These are phyloP conservation scores for Epinephelus lanceolatus DNA, from an alignment of 2,113 vertebrate species.

Conservation along the genomic window DNA sequence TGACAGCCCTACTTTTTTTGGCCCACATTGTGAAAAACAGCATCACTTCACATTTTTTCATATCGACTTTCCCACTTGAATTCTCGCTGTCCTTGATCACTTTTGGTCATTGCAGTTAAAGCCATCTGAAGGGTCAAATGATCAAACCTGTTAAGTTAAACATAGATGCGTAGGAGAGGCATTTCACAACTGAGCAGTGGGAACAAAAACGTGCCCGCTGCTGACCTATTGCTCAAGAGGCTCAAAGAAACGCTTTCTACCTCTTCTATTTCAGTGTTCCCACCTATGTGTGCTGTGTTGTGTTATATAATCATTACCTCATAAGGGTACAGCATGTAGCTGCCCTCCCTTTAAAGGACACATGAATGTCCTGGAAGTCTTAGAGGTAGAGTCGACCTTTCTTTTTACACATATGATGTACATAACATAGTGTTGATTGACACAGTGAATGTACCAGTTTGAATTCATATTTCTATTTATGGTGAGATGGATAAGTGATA, in stretches of 20 bases:
- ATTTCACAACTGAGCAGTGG: slow-evolving; percentile 20
- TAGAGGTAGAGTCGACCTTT: background rate
- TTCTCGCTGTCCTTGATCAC: background rate
- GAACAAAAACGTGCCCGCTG: slow-evolving; percentile 1
- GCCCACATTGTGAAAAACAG: background rate
- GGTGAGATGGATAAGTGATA: background rate
- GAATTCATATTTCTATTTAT: background rate
- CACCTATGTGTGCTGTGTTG: slow-evolving; percentile 26
- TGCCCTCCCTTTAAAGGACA: background rate
- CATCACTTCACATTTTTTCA: background rate
- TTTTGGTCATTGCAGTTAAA: background rate
- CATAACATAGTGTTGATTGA: background rate
- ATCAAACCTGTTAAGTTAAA: slow-evolving; percentile 46
- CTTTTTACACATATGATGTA: background rate
- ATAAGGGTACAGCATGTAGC: background rate
- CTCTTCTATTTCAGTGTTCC: background rate
- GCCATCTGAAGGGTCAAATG: background rate
- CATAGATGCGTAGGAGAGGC: slow-evolving; percentile 37
- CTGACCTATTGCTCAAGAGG: slow-evolving; percentile 29
- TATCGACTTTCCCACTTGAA: background rate
- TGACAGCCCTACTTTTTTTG: background rate
- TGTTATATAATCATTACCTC: slow-evolving; percentile 60
- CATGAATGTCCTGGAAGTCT: slow-evolving; percentile 7
- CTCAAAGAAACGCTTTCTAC: slow-evolving; percentile 19
- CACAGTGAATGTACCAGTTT: background rate